Base-by-base conservation (phyloP, 1,140 invertebrate species). In the Euglossa dilemma region DNA sequence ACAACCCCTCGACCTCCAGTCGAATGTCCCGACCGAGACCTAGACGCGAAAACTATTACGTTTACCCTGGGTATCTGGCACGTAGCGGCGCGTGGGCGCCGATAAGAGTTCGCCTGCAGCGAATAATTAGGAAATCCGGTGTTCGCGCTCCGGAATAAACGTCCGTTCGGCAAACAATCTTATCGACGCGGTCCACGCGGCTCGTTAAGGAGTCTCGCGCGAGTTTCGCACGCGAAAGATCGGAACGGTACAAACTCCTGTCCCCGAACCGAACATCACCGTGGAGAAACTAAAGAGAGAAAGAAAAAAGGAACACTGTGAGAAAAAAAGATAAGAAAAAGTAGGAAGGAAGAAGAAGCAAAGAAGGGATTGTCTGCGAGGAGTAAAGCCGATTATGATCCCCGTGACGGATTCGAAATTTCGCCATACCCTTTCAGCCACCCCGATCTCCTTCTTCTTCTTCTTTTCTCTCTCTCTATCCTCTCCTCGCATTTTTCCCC, bases 331-430 rank as follows among this genome's bases (percentile, higher is more conserved):
- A n/a, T n/a, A n/a, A n/a, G 47, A 50, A 63, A 45, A 36, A 23
- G 45, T 7, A 36, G 4, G 36, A 36, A 36, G 4, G 23, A n/a
- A 18, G 63, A 52, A 75, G 43, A 76, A 54, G 50, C 25, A 28
- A 43, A 50, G 20, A 61, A 43, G 54, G 54, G 63, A 78, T 56
- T 78, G 77, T 78, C 63, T 73, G 64, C 69, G 71, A n/a, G 74
- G 81, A 83, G 77, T 76, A 88, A 89, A 88, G 80, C 84, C 87
- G 87, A 89, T 88, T 88, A 85, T 76, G 83, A 88, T 87, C 69
- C 85, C 82, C 80, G 81, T 54, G 43, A 56, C 70, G 64, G 59
- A 78, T 74, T 88, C 84, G 87, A 88, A 88, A 89, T 80, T 86
- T 86, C 79, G 45, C 45, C 72, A 83, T 64, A 66, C 61, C 63